Percentiles rank a stretch among this genome's conserved stretches.
phyloP scores from a whole-genome alignment of 1,140 invertebrate genomes.

The Uloborus diversus region DNA sequence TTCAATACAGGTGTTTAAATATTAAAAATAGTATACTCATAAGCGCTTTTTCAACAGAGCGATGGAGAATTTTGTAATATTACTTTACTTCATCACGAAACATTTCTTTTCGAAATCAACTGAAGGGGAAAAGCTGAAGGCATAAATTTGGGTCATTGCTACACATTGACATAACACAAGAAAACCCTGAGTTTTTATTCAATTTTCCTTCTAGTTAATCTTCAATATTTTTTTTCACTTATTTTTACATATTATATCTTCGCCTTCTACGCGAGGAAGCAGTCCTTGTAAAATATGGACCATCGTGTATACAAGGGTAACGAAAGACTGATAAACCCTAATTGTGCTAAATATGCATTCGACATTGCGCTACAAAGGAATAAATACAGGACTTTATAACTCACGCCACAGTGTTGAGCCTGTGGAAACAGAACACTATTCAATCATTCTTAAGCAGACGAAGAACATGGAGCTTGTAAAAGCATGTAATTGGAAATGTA shows the following conservation, averaged over 20 bases:
- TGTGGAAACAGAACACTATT: no score
- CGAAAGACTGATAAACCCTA: slow-evolving; percentile 5
- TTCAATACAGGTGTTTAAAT: no score
- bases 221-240: slow-evolving; percentile 12
- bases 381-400: slow-evolving; percentile 50
- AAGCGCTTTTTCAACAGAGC: no score
- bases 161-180: slow-evolving; percentile 53
- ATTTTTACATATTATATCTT: slow-evolving; percentile 12
- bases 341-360: slow-evolving; percentile 41
- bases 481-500: no score
- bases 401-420: slow-evolving; percentile 4
- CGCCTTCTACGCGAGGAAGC: slow-evolving; percentile 27
- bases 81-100: no score
- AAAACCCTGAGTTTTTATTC: slow-evolving; percentile 53
- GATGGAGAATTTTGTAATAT: no score
- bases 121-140: slow-evolving; percentile 13
- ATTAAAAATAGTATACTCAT: no score
- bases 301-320: neutral
- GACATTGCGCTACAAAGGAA: slow-evolving; percentile 17
- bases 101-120: no score
- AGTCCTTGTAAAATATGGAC: slow-evolving; percentile 55
- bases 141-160: slow-evolving; percentile 46
- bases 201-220: slow-evolving; percentile 38
- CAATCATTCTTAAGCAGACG: no score
- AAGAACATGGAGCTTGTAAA: no score